Evolutionary conservation across 2,888 invertebrate genomes (phyloP).

Genomic region (Hypercompe scribonia): DNA sequence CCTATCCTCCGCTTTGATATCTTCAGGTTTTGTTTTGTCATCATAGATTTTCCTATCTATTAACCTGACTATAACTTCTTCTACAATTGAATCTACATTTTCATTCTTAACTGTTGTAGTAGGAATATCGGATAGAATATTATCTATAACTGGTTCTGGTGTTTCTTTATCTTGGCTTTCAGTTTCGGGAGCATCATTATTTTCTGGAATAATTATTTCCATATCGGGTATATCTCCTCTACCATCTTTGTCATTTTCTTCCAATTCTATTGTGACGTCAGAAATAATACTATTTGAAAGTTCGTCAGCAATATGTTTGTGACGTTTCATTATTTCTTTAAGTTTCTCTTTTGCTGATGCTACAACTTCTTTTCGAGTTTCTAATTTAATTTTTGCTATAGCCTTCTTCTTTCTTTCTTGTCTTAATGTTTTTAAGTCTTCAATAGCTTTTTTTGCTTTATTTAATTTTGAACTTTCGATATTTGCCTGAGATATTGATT

Average conservation of each 20-base stretch:
- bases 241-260: slow-evolving; percentile 62
- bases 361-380: slow-evolving; percentile 80
- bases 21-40: slow-evolving; percentile 83
- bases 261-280: slow-evolving; percentile 47
- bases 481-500: slow-evolving; percentile 34
- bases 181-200: slow-evolving; percentile 25
- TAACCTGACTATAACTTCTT: slow-evolving; percentile 79
- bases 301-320: slow-evolving; percentile 77
- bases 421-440: slow-evolving; percentile 69
- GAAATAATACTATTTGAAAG: slow-evolving; percentile 63
- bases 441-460: slow-evolving; percentile 68
- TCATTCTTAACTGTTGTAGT: slow-evolving; percentile 62
- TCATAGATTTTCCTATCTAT: slow-evolving; percentile 85
- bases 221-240: slow-evolving; percentile 72
- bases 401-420: slow-evolving; percentile 78
- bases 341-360: slow-evolving; percentile 84
- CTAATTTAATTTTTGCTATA: slow-evolving; percentile 80
- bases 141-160: slow-evolving; percentile 35
- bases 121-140: slow-evolving; percentile 37
- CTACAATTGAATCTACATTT: slow-evolving; percentile 80
- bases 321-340: slow-evolving; percentile 82
- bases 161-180: slow-evolving; percentile 34
- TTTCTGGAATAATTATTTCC: slow-evolving; percentile 40
- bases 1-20: slow-evolving; percentile 78
- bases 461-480: slow-evolving; percentile 43